phyloP scores from a whole-genome alignment of 2,888 invertebrate species.

The Lochmaea crataegi region DNA sequence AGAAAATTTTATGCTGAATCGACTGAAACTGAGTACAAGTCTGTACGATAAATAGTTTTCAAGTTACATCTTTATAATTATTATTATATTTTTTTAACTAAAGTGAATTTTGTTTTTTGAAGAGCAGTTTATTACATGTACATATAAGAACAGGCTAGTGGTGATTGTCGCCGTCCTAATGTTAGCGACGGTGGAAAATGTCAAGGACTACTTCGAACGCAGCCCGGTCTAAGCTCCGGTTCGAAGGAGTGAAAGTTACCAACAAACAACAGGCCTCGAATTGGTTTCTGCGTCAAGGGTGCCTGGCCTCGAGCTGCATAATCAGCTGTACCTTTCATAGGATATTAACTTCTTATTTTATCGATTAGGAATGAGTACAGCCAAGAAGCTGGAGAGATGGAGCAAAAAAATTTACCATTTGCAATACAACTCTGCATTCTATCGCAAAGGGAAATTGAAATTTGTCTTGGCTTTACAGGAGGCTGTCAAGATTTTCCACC shows the following conservation, averaged over 20 bases:
- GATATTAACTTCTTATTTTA: too few species aligned
- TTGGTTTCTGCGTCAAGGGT: conserved; percentile 28
- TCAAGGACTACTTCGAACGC: conserved; percentile 56
- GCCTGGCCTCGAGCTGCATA: conserved; percentile 20
- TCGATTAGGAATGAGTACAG: too few species aligned
- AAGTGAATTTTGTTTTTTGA: too few species aligned
- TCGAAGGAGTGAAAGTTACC: conserved; percentile 55
- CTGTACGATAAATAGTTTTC: too few species aligned
- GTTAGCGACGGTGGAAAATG: conserved; percentile 57
- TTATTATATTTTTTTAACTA: too few species aligned
- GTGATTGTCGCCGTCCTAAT: conserved; percentile 58
- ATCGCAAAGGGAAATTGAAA: background rate
- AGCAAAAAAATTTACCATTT: background rate
- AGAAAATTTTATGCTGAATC: too few species aligned
- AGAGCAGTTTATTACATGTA: conserved; percentile 26
- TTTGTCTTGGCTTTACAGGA: too few species aligned
- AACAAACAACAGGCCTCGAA: conserved; percentile 27
- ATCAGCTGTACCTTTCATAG: conserved; percentile 9
- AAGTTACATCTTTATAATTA: background rate
- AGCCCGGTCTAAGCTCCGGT: conserved; percentile 57
- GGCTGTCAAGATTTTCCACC: too few species aligned
- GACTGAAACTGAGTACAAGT: too few species aligned
- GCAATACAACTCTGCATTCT: background rate
- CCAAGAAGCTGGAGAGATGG: background rate
- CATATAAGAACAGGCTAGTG: conserved; percentile 15